phyloP scores from a whole-genome alignment of 2,797 vertebrate genomes.

The Phoxinus dragarum region DNA sequence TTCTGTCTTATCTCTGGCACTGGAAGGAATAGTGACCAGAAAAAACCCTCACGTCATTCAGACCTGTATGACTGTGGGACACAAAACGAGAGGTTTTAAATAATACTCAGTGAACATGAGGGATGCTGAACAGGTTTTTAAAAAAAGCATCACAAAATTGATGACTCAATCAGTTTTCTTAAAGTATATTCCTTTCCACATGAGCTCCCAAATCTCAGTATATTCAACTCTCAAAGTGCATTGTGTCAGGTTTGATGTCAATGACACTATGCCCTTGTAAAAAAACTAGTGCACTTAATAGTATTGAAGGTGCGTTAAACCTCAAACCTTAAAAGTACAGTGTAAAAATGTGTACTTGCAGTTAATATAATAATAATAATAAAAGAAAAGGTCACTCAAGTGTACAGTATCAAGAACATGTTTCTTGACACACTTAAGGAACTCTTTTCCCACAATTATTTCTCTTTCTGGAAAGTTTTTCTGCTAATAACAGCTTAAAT shows the following conservation, averaged over 20 bases:
- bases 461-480: too few species aligned
- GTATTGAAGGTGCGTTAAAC: not conserved
- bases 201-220: not conserved
- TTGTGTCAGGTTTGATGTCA: not conserved
- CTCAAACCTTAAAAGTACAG: not conserved
- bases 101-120: not conserved
- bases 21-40: not conserved
- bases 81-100: not conserved
- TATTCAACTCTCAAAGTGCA: not conserved
- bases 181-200: not conserved
- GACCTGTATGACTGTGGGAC: not conserved
- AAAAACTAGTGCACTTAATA: not conserved
- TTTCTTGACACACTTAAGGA: not conserved
- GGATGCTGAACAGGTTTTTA: not conserved
- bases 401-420: not conserved
- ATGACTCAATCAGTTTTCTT: not conserved
- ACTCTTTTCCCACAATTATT: not conserved
- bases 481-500: not conserved
- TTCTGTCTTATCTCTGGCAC: not conserved
- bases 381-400: not conserved
- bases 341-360: not conserved
- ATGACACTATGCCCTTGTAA: not conserved
- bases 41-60: not conserved
- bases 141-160: not conserved
- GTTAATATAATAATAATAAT: not conserved